Evolutionary conservation across 1,140 invertebrate genomes (phyloP).

Genomic region (Pararge aegeria): DNA sequence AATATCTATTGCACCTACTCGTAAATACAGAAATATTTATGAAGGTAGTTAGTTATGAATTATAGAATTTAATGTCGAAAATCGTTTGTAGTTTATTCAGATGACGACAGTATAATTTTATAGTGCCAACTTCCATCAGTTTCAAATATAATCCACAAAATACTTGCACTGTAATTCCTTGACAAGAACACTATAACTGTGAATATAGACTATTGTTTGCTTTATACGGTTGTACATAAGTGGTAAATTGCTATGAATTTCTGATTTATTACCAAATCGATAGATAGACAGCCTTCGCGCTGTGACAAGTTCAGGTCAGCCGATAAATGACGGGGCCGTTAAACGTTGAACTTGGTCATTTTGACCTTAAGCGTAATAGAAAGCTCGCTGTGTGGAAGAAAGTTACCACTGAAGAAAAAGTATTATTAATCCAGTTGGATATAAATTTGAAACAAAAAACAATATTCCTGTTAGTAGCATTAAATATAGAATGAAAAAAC

Average conservation of each 20-base stretch:
- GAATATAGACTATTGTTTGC: background rate
- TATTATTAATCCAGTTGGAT: no score
- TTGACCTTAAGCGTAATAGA: conserved; percentile 16
- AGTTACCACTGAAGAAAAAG: background rate
- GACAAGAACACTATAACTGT: background rate
- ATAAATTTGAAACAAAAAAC: background rate
- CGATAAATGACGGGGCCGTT: conserved; percentile 19
- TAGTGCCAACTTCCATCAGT: background rate
- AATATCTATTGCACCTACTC: background rate
- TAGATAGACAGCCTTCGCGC: conserved; percentile 28
- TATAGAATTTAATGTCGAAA: background rate
- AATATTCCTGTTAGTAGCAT: background rate
- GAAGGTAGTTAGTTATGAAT: background rate
- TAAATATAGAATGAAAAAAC: no score
- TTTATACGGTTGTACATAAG: conserved; percentile 7
- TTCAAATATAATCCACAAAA: conserved; percentile 12
- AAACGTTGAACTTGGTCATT: conserved; percentile 18
- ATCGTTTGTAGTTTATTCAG: background rate
- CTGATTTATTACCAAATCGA: conserved; percentile 23
- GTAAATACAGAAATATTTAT: background rate
- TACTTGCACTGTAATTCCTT: background rate
- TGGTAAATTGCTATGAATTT: conserved; percentile 13
- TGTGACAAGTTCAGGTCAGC: conserved; percentile 29
- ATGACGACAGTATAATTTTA: conserved; percentile 10
- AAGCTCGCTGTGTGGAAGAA: conserved; percentile 12